phyloP scores from a whole-genome alignment of 2,797 vertebrate species.

The Eupleurogrammus muticus region DNA sequence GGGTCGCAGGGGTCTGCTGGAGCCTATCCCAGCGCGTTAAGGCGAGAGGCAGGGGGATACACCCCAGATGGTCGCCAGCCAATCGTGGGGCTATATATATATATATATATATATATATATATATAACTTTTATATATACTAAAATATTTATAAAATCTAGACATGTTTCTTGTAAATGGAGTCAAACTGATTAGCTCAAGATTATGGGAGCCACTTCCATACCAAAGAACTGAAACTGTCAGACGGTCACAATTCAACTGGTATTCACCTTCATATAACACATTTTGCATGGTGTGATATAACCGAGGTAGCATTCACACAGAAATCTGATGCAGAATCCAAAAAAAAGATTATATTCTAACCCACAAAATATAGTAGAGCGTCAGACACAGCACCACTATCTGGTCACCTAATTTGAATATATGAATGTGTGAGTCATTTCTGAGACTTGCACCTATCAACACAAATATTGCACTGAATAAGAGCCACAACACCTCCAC shows the following conservation, averaged over 20 bases:
- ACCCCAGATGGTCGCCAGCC: too few species aligned
- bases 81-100: too few species aligned
- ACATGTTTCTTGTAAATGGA: not conserved
- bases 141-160: too few species aligned
- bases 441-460: constrained; percentile 45
- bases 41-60: too few species aligned
- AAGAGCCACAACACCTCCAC: constrained; percentile 35
- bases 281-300: constrained; percentile 28
- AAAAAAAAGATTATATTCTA: constrained; percentile 1
- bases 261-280: constrained; percentile 11
- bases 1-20: too few species aligned
- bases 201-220: not conserved
- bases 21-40: too few species aligned
- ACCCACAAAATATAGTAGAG: constrained; percentile 11
- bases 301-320: constrained; percentile 27
- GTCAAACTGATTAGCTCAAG: not conserved
- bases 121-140: too few species aligned
- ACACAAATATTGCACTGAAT: constrained; percentile 22
- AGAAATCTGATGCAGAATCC: constrained; percentile 10
- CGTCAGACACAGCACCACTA: constrained; percentile 3
- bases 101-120: too few species aligned
- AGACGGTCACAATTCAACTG: constrained; percentile 7
- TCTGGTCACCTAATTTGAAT: constrained; percentile 41
- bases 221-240: not conserved
- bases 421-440: constrained; percentile 43